Base-by-base conservation (phyloP, 2,113 vertebrate genomes). In the Caranx melampygus region DNA sequence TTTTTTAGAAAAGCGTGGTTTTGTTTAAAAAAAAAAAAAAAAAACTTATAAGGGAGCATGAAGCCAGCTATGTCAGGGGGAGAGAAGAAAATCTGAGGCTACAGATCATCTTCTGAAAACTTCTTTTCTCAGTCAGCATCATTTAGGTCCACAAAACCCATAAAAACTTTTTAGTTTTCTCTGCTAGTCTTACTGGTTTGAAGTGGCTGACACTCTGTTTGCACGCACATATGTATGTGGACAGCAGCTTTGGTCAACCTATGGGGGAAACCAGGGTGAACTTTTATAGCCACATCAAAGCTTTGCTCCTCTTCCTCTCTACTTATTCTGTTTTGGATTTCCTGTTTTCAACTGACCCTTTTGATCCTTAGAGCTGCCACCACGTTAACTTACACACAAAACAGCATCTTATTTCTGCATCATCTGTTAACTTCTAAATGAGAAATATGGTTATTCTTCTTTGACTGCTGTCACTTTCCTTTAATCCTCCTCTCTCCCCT, bases 271-370 rank as follows among this genome's bases (percentile, higher is more conserved):
- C 37, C 47, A 51, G 20, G 65, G 70, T 31, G 21, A 86, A 82
- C 42, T 85, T 92, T 93, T 88, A 93, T 55, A 42, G 78, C 81
- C 37, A 88, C 89, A 88, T 92, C 91, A 93, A 94, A 94, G 93
- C 83, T n/a, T 40, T 5, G 34, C 74, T 82, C 63, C 64, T 86
- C 76, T 84, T 85, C 68, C 78, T 78, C 72, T 69, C 54, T 69
- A n/a, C 33, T 61, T 52, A 15, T 77, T 85, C 40, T 58, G 67
- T 14, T 52, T 67, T 73, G 18, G 15, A 33, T 59, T 84, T 86
- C 72, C 81, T 63, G 44, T 66, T 61, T 52, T 78, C 10, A 37
- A 6, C 75, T 34, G 40, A 42, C 64, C 72, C n/a, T 37, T 66
- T 72, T 82, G 73, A 79, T 78, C 68, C 76, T 13, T 34, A 11